phyloP scores from a whole-genome alignment of 1,140 invertebrate genomes.

The Papilio dardanus region DNA sequence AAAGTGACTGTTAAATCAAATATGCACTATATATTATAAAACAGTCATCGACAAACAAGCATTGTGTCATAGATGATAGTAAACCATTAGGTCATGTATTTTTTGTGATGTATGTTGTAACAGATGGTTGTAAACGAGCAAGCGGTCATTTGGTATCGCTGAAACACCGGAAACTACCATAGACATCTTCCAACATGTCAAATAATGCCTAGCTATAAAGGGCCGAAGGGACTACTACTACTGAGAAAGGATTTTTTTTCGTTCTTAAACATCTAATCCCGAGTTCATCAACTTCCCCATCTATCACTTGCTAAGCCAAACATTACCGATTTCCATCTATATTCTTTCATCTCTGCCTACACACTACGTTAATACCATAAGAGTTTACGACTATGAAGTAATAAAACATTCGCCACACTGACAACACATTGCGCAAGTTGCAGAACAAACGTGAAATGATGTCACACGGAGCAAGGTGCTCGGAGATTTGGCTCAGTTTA shows the following conservation, averaged over 20 bases:
- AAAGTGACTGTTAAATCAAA: not conserved
- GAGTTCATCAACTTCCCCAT: too few species aligned
- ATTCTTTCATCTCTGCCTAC: not conserved
- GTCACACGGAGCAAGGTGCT: not conserved
- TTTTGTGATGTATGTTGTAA: not conserved
- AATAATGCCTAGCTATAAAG: too few species aligned
- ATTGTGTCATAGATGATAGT: too few species aligned
- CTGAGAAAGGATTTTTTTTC: too few species aligned
- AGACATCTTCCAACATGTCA: not conserved
- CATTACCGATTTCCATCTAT: not conserved
- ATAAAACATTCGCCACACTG: conserved; percentile 13
- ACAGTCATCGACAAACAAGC: not conserved
- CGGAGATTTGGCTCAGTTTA: not conserved
- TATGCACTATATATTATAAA: not conserved
- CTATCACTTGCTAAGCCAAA: not conserved
- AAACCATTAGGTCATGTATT: too few species aligned
- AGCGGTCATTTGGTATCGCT: not conserved
- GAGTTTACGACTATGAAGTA: not conserved
- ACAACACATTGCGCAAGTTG: conserved; percentile 6
- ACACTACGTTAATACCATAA: not conserved
- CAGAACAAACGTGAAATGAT: conserved; percentile 18
- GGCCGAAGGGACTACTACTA: too few species aligned
- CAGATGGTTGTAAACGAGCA: not conserved
- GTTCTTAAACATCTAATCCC: too few species aligned
- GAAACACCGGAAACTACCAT: not conserved